Evolutionary conservation across 1,140 invertebrate genomes (phyloP).

Genomic region (Maniola jurtina): DNA sequence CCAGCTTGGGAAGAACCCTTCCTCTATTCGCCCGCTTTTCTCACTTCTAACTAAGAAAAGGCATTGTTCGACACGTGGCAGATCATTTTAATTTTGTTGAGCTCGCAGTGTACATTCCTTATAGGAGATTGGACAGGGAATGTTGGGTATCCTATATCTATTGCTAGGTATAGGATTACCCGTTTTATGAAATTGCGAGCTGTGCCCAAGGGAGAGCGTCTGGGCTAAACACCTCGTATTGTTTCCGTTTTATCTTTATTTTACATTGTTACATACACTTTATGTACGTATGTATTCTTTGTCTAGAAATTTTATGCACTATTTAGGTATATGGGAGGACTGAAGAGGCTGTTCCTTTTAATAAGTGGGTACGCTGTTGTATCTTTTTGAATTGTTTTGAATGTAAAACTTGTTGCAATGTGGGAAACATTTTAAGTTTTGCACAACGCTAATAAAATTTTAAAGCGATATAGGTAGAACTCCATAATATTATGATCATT

Average conservation of each 20-base stretch:
- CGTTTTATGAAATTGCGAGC: conserved; percentile 73
- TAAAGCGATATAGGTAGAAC: not conserved
- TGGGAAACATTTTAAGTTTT: not conserved
- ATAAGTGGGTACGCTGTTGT: not conserved
- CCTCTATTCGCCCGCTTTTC: conserved; percentile 20
- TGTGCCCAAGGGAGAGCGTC: conserved; percentile 63
- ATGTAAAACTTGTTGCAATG: not conserved
- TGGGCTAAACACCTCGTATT: conserved; percentile 69
- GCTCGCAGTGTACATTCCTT: conserved; percentile 28
- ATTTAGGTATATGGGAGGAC: conserved; percentile 24
- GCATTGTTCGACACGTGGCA: conserved; percentile 30
- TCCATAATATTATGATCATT: too few species aligned
- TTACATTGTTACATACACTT: conserved; percentile 42
- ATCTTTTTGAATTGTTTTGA: conserved; percentile 2
- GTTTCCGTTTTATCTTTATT: conserved; percentile 59
- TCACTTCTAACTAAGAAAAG: conserved; percentile 30
- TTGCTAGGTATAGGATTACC: conserved; percentile 38
- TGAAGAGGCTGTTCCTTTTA: conserved; percentile 7
- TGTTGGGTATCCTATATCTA: conserved; percentile 7
- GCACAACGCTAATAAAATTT: not conserved
- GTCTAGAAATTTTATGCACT: conserved; percentile 46
- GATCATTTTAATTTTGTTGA: conserved; percentile 51
- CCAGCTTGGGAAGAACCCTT: conserved; percentile 49
- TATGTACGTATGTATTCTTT: conserved; percentile 34
- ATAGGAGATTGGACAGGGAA: conserved; percentile 27